Evolutionary conservation across 1,140 invertebrate species (phyloP).

Genomic region (Lysiphlebus fabarum): DNA sequence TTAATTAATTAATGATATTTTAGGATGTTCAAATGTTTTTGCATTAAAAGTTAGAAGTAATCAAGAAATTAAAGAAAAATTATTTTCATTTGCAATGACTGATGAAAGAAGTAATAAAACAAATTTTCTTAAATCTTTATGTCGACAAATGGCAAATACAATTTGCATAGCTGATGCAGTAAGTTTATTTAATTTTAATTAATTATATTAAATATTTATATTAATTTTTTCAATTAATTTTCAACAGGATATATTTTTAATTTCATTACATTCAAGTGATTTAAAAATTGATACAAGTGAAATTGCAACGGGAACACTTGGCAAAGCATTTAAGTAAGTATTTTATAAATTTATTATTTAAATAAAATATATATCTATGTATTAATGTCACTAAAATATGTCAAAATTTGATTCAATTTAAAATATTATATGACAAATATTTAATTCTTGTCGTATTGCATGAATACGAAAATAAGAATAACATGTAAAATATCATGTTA

Average conservation of each 20-base stretch:
- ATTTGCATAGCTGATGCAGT: conserved; percentile 80
- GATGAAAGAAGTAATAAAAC: conserved; percentile 78
- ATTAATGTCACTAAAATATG: conserved; percentile 12
- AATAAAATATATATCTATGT: conserved; percentile 11
- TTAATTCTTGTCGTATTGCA: conserved; percentile 42
- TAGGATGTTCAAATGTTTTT: conserved; percentile 86
- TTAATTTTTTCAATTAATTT: conserved; percentile 19
- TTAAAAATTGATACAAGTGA: conserved; percentile 83
- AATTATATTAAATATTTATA: conserved; percentile 12
- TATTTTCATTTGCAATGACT: conserved; percentile 81
- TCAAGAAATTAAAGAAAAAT: conserved; percentile 81
- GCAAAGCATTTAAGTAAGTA: conserved; percentile 75
- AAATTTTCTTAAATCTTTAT: conserved; percentile 76
- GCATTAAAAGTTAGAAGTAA: conserved; percentile 79
- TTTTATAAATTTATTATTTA: background rate
- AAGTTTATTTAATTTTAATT: conserved; percentile 42
- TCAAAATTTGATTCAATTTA: background rate
- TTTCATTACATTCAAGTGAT: conserved; percentile 71
- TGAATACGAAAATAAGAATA: conserved; percentile 50
- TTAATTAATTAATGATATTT: conserved; percentile 35
- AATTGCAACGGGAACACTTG: conserved; percentile 76
- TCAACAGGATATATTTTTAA: conserved; percentile 74
- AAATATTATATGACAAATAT: conserved; percentile 10
- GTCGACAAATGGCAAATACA: conserved; percentile 84
- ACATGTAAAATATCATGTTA: conserved; percentile 39